Conservation (phyloP, 2,113 vertebrate genomes). For the Salvator merianae region DNA sequence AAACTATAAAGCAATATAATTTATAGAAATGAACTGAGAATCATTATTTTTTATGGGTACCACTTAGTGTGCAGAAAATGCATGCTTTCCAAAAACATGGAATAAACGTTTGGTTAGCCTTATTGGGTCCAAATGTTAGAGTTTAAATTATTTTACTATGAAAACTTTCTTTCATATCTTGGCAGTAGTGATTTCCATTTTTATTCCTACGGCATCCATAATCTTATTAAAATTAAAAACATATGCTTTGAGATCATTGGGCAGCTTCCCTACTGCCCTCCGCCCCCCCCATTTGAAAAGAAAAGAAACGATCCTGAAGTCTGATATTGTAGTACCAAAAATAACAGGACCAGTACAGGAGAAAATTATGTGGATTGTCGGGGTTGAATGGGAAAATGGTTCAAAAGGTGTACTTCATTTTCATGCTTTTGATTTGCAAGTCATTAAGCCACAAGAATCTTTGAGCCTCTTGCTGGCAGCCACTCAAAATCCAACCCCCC, state of each 20-base stretch:
- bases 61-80: conserved; percentile 85
- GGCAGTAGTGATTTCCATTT: conserved; percentile 88
- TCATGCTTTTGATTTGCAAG: conserved; percentile 77
- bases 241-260: conserved; percentile 84
- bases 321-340: conserved; percentile 69
- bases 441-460: conserved; percentile 66
- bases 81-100: conserved; percentile 84
- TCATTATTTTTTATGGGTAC: conserved; percentile 89
- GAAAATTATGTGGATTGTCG: conserved; percentile 65
- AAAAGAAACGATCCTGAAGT: conserved; percentile 45
- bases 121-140: conserved; percentile 87
- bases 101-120: conserved; percentile 79
- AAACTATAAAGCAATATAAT: conserved; percentile 84
- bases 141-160: conserved; percentile 87
- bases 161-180: conserved; percentile 88
- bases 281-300: conserved; percentile 65
- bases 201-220: conserved; percentile 89
- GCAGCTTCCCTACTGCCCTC: conserved; percentile 74
- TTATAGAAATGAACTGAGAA: conserved; percentile 86
- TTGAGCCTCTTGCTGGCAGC: conserved; percentile 64
- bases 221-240: conserved; percentile 86
- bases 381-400: conserved; percentile 61
- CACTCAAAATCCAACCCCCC: conserved; percentile 41
- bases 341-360: conserved; percentile 62
- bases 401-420: conserved; percentile 64